Base-by-base conservation (phyloP, 2,113 vertebrate genomes). In the Catharus fuscescens region DNA sequence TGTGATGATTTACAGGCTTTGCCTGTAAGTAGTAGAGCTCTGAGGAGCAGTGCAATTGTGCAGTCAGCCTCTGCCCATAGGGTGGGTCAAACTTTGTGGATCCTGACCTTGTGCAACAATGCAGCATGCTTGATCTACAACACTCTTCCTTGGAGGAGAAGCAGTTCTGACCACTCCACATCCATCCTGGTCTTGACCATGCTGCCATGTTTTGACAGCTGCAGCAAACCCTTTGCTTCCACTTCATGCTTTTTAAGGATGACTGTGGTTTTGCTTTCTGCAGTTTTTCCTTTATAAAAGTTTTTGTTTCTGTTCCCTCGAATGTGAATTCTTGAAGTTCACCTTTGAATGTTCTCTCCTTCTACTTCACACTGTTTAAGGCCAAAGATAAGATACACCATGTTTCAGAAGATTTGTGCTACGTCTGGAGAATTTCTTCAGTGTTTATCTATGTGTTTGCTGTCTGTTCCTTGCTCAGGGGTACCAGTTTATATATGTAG, bases 371-470 rank as follows among this genome's bases (percentile, higher is more conserved):
- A 23, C 48, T 74, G 16, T 64, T 77, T 78, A 70, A 93, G 36
- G 76, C 88, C 92, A 96, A 97, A 96, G 94, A 95, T 80, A 57
- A 67, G 38, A 69, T 72, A 64, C 44, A 56, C 36, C 54, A 20
- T 9, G 5, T 88, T 88, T 73, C 82, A 80, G 38, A 85, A 88
- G 69, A 90, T 81, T 86, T 88, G 36, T 92, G 60, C 52, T 57
- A 52, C 72, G 61, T 72, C 62, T 84, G 38, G 34, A 92, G 67
- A 90, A 86, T 71, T 73, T 86, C 67, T 78, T 60, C 34, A 69
- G 82, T 88, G 36, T 77, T 73, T 54, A 69, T 52, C 31, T 57
- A 16, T 18, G 9, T 42, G 20, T 90, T 77, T 92, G 50, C 71
- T 88, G 59, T 80, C 72, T 83, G 59, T 90, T 92, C 40, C 38